phyloP scores from a whole-genome alignment of 1,140 invertebrate species.

The Oryctes rhinoceros region DNA sequence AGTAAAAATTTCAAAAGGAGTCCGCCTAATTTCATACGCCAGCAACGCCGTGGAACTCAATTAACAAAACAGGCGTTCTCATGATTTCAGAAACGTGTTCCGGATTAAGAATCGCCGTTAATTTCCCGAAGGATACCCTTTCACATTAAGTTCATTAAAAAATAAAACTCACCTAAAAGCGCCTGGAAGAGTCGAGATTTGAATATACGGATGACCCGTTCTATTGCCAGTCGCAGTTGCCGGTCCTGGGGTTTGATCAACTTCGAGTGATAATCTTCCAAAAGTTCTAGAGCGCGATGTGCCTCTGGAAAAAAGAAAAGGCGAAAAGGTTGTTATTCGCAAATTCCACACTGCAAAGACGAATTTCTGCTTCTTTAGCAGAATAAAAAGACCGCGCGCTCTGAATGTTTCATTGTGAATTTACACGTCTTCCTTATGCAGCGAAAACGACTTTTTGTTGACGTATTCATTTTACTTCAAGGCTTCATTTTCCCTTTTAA shows the following conservation, averaged over 20 bases:
- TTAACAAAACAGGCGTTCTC: conserved; percentile 13
- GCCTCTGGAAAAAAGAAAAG: conserved; percentile 78
- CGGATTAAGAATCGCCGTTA: neutral
- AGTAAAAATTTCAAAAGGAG: neutral
- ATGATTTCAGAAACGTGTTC: neutral
- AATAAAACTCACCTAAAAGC: conserved; percentile 83
- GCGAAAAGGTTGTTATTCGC: neutral
- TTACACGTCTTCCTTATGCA: too few relatives aligned
- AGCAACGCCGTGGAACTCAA: conserved; percentile 2
- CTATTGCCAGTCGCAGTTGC: conserved; percentile 92
- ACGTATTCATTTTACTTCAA: too few relatives aligned
- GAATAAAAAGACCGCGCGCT: neutral
- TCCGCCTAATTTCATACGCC: neutral
- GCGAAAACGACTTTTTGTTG: too few relatives aligned
- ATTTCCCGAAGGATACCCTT: neutral
- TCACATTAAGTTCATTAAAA: conserved; percentile 11
- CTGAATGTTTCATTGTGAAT: too few relatives aligned
- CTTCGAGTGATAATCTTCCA: conserved; percentile 97
- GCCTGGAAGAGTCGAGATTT: conserved; percentile 97
- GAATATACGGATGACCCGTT: conserved; percentile 97
- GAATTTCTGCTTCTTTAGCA: neutral
- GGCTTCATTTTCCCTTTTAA: too few relatives aligned
- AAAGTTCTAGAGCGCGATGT: conserved; percentile 93
- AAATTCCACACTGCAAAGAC: neutral
- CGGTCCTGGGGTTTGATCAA: conserved; percentile 91